Evolutionary conservation across 2,113 vertebrate species (phyloP), one percentile per base, ranked within the genome.

Genomic region (Cranoglanis bouderius): DNA sequence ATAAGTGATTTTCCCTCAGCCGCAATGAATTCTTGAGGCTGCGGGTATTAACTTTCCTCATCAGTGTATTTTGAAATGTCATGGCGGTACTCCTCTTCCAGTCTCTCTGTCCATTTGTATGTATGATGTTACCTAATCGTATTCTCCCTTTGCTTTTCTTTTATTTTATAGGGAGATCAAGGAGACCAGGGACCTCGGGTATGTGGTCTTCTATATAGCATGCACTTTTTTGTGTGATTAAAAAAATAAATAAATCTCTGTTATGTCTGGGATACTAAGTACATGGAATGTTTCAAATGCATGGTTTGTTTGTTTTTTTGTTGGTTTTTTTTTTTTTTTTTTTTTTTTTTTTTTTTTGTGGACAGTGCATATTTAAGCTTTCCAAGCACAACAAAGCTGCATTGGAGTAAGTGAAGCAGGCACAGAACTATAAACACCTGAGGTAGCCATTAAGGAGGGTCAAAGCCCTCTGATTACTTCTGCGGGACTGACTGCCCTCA

Each of bases 171-270:
- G 98, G 98, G 98, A 94, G 98, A 99, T 97, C 98, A 99, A 97
- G 98, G 98, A 90, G 98, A 99, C 95, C 98, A 99, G 94, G 98
- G 98, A 93, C 98, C 98, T 92, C 97, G 98, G 98, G 98, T 99
- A 99, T 97, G 98, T 72, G 82, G 80, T 92, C 89, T 92, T 59
- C 90, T 88, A 88, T 88, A 88, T 55, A 92, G 89, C 90, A 93
- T 94, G 90, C 67, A 14, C 49, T 78, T 85, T 14, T 84, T 10
- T 49, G 46, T 49, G 46, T 49, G 46, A 49, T 46, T 49, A 49
- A 49, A 49, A 49, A 49, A 10, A 49, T 10, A 49, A 92, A 92
- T 90, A 87, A 91, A 91, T 93, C 90, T 91, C 55, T 81, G 84
- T 88, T 92, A 91, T 90, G 88, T 93, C 63, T 91, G 90, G 84